A percentile compares a stretch with the other conserved stretches of the same genome.
Conservation (phyloP, 1,140 invertebrate genomes). For the Homarus americanus region DNA sequence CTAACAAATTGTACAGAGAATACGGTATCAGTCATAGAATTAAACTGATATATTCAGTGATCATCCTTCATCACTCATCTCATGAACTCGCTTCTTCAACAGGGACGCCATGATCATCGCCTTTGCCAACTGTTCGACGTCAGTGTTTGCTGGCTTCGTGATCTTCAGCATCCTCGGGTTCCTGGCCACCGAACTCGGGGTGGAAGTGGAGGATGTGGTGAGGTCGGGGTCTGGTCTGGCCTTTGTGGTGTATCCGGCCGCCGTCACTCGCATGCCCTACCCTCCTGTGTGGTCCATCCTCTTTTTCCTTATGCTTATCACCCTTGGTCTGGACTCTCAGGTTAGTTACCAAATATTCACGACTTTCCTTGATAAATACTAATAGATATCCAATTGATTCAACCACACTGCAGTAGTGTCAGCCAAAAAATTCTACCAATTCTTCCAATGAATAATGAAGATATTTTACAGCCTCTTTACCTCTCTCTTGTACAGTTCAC, state of each 20-base stretch:
- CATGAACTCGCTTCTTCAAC: slow-evolving; percentile 19
- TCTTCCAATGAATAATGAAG: too few species aligned
- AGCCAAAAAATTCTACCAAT: too few species aligned
- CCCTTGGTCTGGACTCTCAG: slow-evolving; percentile 76
- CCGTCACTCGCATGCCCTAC: slow-evolving; percentile 77
- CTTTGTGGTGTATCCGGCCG: slow-evolving; percentile 78
- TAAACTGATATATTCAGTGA: too few species aligned
- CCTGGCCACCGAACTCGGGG: slow-evolving; percentile 85
- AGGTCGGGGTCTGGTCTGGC: slow-evolving; percentile 80
- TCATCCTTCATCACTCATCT: too few species aligned
- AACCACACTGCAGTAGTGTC: too few species aligned
- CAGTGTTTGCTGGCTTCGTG: slow-evolving; percentile 78
- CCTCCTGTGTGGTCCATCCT: slow-evolving; percentile 80
- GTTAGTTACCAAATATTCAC: background rate
- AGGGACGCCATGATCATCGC: slow-evolving; percentile 78
- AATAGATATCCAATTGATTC: too few species aligned
- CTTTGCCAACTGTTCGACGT: slow-evolving; percentile 78
- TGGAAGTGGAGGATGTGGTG: slow-evolving; percentile 86
- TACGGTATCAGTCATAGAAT: too few species aligned
- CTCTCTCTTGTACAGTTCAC: slow-evolving; percentile 82
- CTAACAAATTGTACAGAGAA: too few species aligned
- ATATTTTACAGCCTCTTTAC: too few species aligned
- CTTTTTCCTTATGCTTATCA: slow-evolving; percentile 83
- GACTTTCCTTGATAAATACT: too few species aligned
- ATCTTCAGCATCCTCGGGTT: slow-evolving; percentile 83